Evolutionary conservation across 2,888 invertebrate species (phyloP), one percentile per base, ranked within the genome.

Genomic region (Drosophila pseudotakahashii): DNA sequence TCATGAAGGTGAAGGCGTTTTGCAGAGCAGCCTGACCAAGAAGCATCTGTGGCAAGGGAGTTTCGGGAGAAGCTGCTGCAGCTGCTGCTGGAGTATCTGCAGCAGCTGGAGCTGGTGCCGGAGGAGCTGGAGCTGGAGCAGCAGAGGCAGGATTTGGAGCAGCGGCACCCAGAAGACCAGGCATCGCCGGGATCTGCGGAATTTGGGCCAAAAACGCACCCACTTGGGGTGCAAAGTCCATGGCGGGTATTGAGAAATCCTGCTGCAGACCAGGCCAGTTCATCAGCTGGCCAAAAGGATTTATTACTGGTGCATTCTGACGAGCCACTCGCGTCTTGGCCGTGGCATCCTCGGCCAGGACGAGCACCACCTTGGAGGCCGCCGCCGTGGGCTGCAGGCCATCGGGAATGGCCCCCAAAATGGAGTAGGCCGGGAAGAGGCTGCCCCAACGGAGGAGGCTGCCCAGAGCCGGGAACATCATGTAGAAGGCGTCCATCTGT

Each of bases 311-410:
- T 0, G 45, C 32, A 57, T 83, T 75, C 52, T 88, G 89, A 10
- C 85, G 78, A 2, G 78, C 55, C 0, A 73, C 73, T 5, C 78
- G 76, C 4, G 78, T 55, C 61, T 70, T 76, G 36, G 69, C 76
- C 19, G 79, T 76, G 7, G 77, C 76, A 47, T 90, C 90, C 14
- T 91, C 90, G 42, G 90, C 89, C 19, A 90, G 61, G 9, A 90
- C 89, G 5, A 90, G 72, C 1, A 90, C 84, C 13, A 91, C 89
- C 62, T 89, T 90, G 0, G 90, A 90, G 23, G 85, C 75, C 0
- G 78, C 60, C 0, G 78, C 61, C 14, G 48, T 9, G 0, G 54
- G 74, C 34, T 44, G 57, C 57, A 72, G 45, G 3, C 9, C 23
- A 32, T 81, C 82, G 1, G 82, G 76, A 7, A 71, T 19, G 4